These are phyloP conservation scores for Lasius platythorax DNA, from an alignment of 2,888 invertebrate species.

Conservation along the genomic window DNA sequence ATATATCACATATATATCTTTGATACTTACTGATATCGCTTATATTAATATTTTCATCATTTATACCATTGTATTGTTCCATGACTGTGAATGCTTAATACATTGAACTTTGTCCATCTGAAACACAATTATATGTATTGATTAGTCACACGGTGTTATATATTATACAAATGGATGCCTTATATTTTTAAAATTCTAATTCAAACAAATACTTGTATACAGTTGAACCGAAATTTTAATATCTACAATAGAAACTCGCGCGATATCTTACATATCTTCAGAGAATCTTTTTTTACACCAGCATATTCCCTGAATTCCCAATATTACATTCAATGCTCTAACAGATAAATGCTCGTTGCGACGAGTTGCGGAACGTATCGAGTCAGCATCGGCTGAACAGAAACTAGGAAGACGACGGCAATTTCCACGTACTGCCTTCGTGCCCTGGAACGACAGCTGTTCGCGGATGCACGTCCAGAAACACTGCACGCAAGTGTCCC, in stretches of 20 bases:
- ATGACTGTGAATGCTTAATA: constrained; percentile 79
- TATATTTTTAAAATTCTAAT: not conserved
- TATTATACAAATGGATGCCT: not conserved
- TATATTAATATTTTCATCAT: constrained; percentile 88
- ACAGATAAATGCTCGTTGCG: not conserved
- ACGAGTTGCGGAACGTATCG: not conserved
- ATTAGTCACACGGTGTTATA: not conserved
- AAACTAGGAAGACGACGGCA: not conserved
- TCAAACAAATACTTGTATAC: not conserved
- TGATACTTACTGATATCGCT: constrained; percentile 93
- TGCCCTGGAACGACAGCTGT: constrained; percentile 69
- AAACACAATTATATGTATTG: constrained; percentile 49
- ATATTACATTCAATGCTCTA: not conserved
- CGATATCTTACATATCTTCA: not conserved
- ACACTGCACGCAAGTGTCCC: constrained; percentile 75
- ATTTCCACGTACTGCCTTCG: not conserved
- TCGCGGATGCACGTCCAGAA: constrained; percentile 64
- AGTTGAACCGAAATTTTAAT: not conserved
- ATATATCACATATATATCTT: not conserved
- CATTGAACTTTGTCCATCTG: constrained; percentile 68
- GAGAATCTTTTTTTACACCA: not conserved
- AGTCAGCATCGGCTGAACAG: not conserved
- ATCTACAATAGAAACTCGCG: not conserved
- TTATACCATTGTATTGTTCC: constrained; percentile 80
- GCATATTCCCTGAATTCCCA: not conserved